phyloP scores from a whole-genome alignment of 2,888 invertebrate species.

The Rhodophaea formosa region DNA sequence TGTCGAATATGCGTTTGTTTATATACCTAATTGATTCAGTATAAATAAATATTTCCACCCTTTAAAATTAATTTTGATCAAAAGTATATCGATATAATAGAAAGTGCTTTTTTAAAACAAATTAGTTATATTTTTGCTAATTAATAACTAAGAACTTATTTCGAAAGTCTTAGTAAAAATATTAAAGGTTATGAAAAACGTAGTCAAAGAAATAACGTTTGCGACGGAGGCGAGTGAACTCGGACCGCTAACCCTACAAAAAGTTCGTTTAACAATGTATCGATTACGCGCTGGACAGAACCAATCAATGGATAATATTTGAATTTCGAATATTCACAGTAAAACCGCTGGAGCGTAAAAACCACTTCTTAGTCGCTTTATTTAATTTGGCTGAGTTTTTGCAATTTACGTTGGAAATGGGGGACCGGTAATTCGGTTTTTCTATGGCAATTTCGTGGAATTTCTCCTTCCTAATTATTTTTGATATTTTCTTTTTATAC shows the following conservation, averaged over 20 bases:
- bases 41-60: too few species aligned
- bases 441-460: slow-evolving; percentile 34
- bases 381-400: slow-evolving; percentile 63
- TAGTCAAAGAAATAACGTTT: slow-evolving; percentile 38
- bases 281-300: slow-evolving; percentile 56
- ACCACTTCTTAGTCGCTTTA: slow-evolving; percentile 66
- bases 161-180: not conserved
- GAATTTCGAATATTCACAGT: slow-evolving; percentile 54
- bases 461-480: slow-evolving; percentile 31
- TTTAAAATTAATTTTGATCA: too few species aligned
- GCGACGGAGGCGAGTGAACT: slow-evolving; percentile 60
- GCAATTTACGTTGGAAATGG: slow-evolving; percentile 39
- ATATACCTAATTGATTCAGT: too few species aligned
- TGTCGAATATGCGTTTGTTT: too few species aligned
- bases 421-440: slow-evolving; percentile 46
- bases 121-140: too few species aligned
- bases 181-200: not conserved
- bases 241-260: slow-evolving; percentile 57
- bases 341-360: slow-evolving; percentile 50
- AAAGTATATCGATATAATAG: too few species aligned
- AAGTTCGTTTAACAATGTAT: slow-evolving; percentile 55
- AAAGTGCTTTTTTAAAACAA: too few species aligned
- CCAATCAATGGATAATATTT: slow-evolving; percentile 55
- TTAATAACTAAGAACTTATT: too few species aligned
- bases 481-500: not conserved